Percentiles rank a stretch among this genome's conserved stretches.
phyloP scores from a whole-genome alignment of 1,140 invertebrate genomes.

The Drosophila serrata region DNA sequence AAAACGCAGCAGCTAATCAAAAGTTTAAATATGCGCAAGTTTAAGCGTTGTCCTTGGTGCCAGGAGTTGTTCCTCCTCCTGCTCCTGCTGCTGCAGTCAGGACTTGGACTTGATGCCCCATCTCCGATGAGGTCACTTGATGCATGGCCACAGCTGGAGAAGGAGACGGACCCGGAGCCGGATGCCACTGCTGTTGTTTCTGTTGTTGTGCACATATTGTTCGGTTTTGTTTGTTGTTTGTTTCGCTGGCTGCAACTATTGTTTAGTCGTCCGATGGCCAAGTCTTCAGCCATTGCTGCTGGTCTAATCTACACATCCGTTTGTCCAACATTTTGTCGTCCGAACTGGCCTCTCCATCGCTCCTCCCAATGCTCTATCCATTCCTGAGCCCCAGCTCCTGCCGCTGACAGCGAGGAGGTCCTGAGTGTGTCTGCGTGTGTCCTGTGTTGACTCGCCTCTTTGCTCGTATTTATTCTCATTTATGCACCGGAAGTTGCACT shows the following conservation, averaged over 20 bases:
- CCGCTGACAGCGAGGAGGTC: constrained; percentile 59
- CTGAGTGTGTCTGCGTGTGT: constrained; percentile 3
- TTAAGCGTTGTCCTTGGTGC: constrained; percentile 71
- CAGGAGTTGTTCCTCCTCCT: constrained; percentile 34
- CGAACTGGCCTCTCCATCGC: constrained; percentile 33
- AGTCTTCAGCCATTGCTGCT: constrained; percentile 47
- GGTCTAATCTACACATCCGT: constrained; percentile 79
- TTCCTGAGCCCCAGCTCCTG: constrained; percentile 31
- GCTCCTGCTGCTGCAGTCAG: background rate
- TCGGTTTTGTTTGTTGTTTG: constrained; percentile 56
- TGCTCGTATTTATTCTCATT: constrained; percentile 75
- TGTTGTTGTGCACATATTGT: constrained; percentile 72
- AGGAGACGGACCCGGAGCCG: constrained; percentile 61
- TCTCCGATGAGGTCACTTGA: constrained; percentile 68
- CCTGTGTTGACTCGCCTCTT: constrained; percentile 35
- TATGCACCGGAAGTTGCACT: constrained; percentile 81
- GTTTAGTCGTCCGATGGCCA: constrained; percentile 64
- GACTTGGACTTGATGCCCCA: constrained; percentile 9
- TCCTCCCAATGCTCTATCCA: background rate
- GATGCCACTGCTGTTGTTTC: constrained; percentile 36
- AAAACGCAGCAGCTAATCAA: constrained; percentile 78
- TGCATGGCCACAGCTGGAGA: constrained; percentile 58
- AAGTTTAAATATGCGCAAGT: constrained; percentile 82
- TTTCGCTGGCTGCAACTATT: constrained; percentile 63
- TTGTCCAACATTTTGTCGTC: constrained; percentile 75